Evolutionary conservation across 2,888 invertebrate genomes (phyloP), one percentile per base, ranked within the genome.

Genomic region (Nebria brevicollis): DNA sequence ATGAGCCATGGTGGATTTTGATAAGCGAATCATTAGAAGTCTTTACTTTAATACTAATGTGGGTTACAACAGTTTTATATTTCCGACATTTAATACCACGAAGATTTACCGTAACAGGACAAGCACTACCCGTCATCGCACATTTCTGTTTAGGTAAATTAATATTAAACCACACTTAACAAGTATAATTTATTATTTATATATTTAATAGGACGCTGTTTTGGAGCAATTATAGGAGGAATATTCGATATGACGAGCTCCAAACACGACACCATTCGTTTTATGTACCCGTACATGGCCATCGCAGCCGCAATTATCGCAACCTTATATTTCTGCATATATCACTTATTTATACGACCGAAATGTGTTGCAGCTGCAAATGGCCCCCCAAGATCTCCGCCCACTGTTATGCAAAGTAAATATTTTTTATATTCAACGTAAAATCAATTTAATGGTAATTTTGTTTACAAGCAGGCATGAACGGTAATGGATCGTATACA

Each of bases 1-100:
- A 90, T 41, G 90, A 91, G 80, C 93, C 93, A 82, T 91, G 92
- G 88, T 91, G 94, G 90, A 90, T 94, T n/a, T 88, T 95, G 70
- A 89, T 94, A 66, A 93, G 93, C 87, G 95, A 95, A 87, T 90
- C 92, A 74, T 88, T 95, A 83, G 95, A 96, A 88, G 93, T 95
- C 82, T 93, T 95, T 85, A 94, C 95, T 0, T 89, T 95, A 84
- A 94, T 94, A 84, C 89, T 96, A 75, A 93, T 94, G 89, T 96
- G 95, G 94, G 93, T 95, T 83, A 95, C 95, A 77, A 93, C 95
- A 34, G 92, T 96, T 83, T 89, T 95, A 42, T 96, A 96, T 88
- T 92, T 95, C 90, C 91, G 95, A n/a, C 95, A 95, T 87, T 92
- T 95, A 34, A 93, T 95, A 85, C 95, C 95, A 1, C 90, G 95